Evolutionary conservation across 2,113 vertebrate genomes (phyloP).

Genomic region (Actenoides lindsayi): DNA sequence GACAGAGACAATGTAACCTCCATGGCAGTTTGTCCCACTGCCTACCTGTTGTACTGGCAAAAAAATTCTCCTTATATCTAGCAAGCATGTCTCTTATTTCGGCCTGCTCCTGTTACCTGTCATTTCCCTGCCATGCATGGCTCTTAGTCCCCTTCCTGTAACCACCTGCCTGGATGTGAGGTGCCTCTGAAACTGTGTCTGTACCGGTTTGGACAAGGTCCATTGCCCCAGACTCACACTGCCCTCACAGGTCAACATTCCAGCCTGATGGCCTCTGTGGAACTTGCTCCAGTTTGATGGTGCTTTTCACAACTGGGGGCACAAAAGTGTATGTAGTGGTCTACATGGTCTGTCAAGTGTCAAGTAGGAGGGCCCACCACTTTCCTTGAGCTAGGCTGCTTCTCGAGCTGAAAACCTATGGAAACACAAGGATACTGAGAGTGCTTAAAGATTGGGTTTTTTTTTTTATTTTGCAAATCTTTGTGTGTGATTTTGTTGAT

Average conservation of each 20-base stretch:
- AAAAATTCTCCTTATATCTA: not conserved
- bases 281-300: not conserved
- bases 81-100: not conserved
- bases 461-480: too few species aligned
- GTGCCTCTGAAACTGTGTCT: fast-evolving
- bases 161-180: not conserved
- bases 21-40: not conserved
- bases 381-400: not conserved
- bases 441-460: too few species aligned
- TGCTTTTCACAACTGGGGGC: not conserved
- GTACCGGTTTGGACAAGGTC: not conserved
- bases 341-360: not conserved
- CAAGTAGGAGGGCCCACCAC: not conserved
- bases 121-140: not conserved
- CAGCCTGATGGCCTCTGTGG: not conserved
- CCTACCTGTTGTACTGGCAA: not conserved
- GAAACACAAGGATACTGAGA: not conserved
- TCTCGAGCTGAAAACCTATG: not conserved
- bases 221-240: not conserved
- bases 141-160: not conserved
- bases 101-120: not conserved
- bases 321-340: not conserved
- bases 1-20: not conserved
- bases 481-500: too few species aligned
- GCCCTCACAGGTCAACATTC: fast-evolving